These are phyloP conservation scores for Luffia ferchaultella DNA, from an alignment of 2,888 invertebrate genomes.

Conservation along the genomic window DNA sequence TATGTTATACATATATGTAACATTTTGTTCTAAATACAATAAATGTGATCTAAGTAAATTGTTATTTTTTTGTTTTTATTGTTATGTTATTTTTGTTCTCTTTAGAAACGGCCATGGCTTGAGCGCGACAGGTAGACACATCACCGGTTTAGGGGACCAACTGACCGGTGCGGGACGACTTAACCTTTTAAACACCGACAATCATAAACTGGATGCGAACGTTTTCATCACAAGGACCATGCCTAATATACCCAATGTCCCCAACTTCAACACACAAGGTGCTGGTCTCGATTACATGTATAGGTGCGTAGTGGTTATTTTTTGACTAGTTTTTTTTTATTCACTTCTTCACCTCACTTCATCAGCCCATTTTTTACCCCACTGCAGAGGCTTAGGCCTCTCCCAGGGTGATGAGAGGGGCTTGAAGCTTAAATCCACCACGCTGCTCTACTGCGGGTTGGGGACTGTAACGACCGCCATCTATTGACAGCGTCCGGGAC, in stretches of 20 bases:
- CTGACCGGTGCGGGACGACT: conserved; percentile 26
- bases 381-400: too few species aligned
- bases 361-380: too few species aligned
- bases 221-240: conserved; percentile 32
- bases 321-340: not conserved
- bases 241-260: conserved; percentile 25
- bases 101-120: conserved; percentile 31
- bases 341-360: too few species aligned
- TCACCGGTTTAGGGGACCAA: conserved; percentile 25
- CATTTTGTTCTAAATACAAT: too few species aligned
- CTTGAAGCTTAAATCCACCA: too few species aligned
- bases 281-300: conserved; percentile 13
- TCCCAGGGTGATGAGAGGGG: too few species aligned
- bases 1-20: too few species aligned
- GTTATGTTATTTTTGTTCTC: conserved; percentile 5
- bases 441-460: too few species aligned
- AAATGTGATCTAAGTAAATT: too few species aligned
- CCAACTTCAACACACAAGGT: conserved; percentile 36
- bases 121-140: conserved; percentile 22
- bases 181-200: conserved; percentile 24
- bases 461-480: too few species aligned
- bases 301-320: not conserved
- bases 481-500: too few species aligned
- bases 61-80: too few species aligned
- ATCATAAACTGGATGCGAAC: conserved; percentile 30